A percentile compares a stretch with the other conserved stretches of the same genome.
Conservation (phyloP, 1,140 invertebrate genomes). For the Drosophila takahashii region DNA sequence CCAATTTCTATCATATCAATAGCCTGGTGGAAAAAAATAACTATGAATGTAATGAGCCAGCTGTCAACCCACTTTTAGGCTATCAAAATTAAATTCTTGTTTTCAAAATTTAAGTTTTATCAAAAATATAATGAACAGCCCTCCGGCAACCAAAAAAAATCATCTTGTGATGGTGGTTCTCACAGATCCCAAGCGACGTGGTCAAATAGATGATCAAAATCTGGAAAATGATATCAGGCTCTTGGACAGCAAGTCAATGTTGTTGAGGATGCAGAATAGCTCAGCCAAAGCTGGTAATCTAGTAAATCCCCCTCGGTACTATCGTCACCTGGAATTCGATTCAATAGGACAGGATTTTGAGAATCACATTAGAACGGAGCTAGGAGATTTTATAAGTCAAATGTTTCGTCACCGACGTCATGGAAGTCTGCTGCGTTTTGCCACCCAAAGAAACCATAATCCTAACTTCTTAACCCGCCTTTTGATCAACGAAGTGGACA, state of each 20-base stretch:
- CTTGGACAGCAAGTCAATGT: conserved; percentile 37
- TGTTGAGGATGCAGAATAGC: conserved; percentile 33
- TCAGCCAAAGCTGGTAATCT: neutral
- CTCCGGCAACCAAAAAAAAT: conserved; percentile 15
- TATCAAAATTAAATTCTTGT: conserved; percentile 60
- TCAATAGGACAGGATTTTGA: conserved; percentile 63
- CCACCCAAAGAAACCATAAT: conserved; percentile 41
- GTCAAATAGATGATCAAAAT: neutral
- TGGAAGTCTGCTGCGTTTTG: conserved; percentile 56
- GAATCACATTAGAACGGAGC: conserved; percentile 27
- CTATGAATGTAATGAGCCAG: neutral
- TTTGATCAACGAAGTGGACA: conserved; percentile 63
- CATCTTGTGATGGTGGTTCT: conserved; percentile 60
- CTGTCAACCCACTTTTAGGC: conserved; percentile 22
- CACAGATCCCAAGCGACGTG: conserved; percentile 29
- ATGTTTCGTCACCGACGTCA: conserved; percentile 41
- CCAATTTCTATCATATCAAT: conserved; percentile 15
- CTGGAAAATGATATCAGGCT: conserved; percentile 43
- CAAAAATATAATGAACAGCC: conserved; percentile 14
- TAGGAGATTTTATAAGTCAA: conserved; percentile 39
- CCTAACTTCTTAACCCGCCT: conserved; percentile 54
- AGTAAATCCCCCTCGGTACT: conserved; percentile 29
- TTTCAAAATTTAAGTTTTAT: conserved; percentile 13
- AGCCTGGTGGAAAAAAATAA: conserved; percentile 10
- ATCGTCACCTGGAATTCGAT: conserved; percentile 61